phyloP scores from a whole-genome alignment of 2,113 vertebrate species.

The Thamnophis sirtalis region DNA sequence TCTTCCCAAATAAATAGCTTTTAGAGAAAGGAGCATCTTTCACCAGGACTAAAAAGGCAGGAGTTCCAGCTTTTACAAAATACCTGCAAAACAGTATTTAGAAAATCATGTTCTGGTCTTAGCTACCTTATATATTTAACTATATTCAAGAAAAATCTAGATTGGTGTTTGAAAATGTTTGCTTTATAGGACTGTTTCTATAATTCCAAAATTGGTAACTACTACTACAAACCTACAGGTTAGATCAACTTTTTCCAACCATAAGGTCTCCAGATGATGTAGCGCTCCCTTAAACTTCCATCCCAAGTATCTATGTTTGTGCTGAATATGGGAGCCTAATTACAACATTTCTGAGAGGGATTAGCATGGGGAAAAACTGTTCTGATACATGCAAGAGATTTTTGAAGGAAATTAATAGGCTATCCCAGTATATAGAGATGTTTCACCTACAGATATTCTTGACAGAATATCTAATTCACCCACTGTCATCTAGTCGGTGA shows the following conservation, averaged over 20 bases:
- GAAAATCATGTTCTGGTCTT: slow-evolving; percentile 10
- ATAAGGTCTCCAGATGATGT: neutral
- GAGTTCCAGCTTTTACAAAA: slow-evolving; percentile 82
- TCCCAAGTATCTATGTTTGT: neutral
- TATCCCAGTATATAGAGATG: neutral
- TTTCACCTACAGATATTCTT: neutral
- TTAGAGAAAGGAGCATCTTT: slow-evolving; percentile 73
- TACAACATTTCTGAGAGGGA: neutral
- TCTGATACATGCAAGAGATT: neutral
- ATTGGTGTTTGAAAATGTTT: neutral
- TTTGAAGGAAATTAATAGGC: neutral
- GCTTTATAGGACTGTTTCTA: neutral
- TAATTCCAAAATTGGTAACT: neutral
- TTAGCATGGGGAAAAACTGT: neutral
- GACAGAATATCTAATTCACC: neutral
- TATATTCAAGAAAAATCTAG: neutral
- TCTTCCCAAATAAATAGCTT: slow-evolving; percentile 79
- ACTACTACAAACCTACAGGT: neutral
- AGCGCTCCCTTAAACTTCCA: neutral
- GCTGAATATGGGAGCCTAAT: neutral
- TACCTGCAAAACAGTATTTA: slow-evolving; percentile 71
- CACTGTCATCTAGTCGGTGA: neutral
- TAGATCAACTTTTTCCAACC: neutral
- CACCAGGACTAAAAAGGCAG: slow-evolving; percentile 80
- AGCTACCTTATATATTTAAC: neutral